Evolutionary conservation across 2,888 invertebrate genomes (phyloP), one percentile per base, ranked within the genome.

Genomic region (Hydropsyche betteni): DNA sequence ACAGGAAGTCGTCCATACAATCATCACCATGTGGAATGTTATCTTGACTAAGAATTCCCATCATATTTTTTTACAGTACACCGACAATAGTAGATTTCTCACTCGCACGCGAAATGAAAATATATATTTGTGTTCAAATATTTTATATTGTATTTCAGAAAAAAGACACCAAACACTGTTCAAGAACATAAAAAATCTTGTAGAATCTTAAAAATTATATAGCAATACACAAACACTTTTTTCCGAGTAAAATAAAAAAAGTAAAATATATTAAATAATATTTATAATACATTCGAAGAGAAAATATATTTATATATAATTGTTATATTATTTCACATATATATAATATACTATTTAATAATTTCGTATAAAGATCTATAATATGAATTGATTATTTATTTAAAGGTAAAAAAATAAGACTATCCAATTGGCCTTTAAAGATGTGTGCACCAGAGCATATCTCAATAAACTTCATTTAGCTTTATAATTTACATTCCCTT

Each of bases 211-310:
- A 85, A 84, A 84, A 84, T 84, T 85, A 84, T 83, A 83, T 83
- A 83, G 81, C 80, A 36, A 51, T 50, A 52, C 83, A 82, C 82
- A 86, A 86, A 86, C 86, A 86, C 86, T 86, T 85, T 81, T 83
- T 81, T 82, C 82, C 86, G 86, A 87, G 86, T 87, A 86, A 87
- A 86, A 86, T 87, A 83, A 83, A 83, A n/a, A n/a, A n/a, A n/a
- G n/a, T n/a, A n/a, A n/a, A 85, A 69, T 74, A 84, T 85, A 82
- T 86, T 87, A 87, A 87, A 86, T 87, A 87, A 87, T 87, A 86
- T 84, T 84, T 82, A 85, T 85, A 84, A 86, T 84, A 86, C 82
- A 84, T 85, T 84, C 85, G 85, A 82, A 80, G 81, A 86, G 87
- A 87, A 87, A 87, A 64, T 64, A 64, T 61, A 61, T 64, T 36